phyloP scores from a whole-genome alignment of 2,888 invertebrate genomes.

The Palloptera scutellata region DNA sequence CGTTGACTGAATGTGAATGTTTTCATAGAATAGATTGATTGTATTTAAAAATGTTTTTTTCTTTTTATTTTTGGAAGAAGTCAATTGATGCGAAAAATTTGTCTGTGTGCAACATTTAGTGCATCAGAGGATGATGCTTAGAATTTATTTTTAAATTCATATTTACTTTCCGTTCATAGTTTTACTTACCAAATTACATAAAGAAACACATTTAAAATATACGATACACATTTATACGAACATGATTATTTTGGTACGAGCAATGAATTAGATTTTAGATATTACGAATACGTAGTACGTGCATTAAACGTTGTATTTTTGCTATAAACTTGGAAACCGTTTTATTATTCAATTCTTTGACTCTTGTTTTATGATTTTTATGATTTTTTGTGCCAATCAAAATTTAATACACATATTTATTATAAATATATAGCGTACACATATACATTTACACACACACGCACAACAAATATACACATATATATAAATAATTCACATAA shows the following conservation, averaged over 20 bases:
- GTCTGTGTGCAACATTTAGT: conserved; percentile 3
- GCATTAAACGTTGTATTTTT: not conserved
- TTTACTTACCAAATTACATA: too few species aligned
- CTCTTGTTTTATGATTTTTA: not conserved
- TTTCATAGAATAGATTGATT: too few species aligned
- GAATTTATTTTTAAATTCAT: too few species aligned
- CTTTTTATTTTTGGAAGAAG: conserved; percentile 17
- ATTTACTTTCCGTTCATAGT: too few species aligned
- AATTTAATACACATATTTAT: too few species aligned
- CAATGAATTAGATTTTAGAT: too few species aligned
- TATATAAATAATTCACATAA: not conserved
- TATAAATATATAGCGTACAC: not conserved
- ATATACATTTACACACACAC: conserved; percentile 4
- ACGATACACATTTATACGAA: too few species aligned
- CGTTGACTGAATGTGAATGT: conserved; percentile 4
- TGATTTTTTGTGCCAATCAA: not conserved
- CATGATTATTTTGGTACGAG: too few species aligned
- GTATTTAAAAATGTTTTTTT: conserved; percentile 25
- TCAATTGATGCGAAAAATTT: conserved; percentile 16
- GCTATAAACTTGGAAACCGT: conserved; percentile 33
- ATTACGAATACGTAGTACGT: too few species aligned
- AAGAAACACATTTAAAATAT: too few species aligned
- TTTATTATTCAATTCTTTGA: conserved; percentile 12
- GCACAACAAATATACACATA: conserved; percentile 1
- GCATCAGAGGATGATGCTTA: too few species aligned